Base-by-base conservation (phyloP, 1,140 invertebrate species). In the Anastrepha obliqua region DNA sequence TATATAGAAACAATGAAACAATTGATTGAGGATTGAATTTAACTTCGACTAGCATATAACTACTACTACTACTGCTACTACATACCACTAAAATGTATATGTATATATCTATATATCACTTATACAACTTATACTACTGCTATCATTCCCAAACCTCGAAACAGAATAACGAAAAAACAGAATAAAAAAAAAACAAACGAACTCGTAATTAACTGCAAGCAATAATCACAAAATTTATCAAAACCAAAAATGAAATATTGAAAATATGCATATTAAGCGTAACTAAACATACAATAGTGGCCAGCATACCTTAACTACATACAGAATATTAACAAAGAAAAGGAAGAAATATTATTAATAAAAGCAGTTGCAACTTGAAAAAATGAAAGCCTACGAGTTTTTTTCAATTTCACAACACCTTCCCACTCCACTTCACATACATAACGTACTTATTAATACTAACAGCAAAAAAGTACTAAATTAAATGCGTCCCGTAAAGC, bases 331-430 rank as follows among this genome's bases (percentile, higher is more conserved):
- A 65, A n/a, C 74, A 88, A 60, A 89, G 70, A 89, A 89, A 85
- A 89, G 86, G 67, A 87, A 78, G 70, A 81, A 86, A 17, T 87
- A 88, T 86, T 89, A 85, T 74, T 90, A 88, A 86, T 88, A 87
- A 85, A 88, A 55, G 47, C 44, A 58, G 47, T 81, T 51, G 4
- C 47, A 51, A 29, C 17, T 47, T 17, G 13, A 55, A 29, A 81
- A 74, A 55, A 20, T 81, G 17, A 81, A n/a, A 29, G 74, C 39
- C 44, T 81, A 81, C 74, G 51, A 81, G 47, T 81, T 55, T 81
- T 81, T 29, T 81, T 17, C 51, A 81, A 81, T 81, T 81, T 81
- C 74, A 81, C 60, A 62, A 15, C 74, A 81, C n/a, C 74, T 81
- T 74, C 20, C 74, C 20, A 81, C 15, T 55, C 47, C 17, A 81